phyloP scores from a whole-genome alignment of 2,888 invertebrate species.

The Oasisia sp. region DNA sequence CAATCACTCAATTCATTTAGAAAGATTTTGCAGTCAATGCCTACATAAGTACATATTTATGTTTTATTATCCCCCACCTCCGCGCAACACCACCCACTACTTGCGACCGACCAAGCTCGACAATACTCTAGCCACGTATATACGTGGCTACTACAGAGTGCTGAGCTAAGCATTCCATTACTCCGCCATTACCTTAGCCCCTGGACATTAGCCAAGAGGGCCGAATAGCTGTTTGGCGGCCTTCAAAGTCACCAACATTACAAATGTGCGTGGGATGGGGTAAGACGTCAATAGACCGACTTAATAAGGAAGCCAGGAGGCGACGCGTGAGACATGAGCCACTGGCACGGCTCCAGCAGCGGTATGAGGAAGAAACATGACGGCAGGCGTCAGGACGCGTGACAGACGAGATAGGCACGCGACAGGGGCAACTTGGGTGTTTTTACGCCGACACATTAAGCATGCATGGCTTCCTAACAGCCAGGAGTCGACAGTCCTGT shows the following conservation, averaged over 20 bases:
- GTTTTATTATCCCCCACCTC: too few species aligned
- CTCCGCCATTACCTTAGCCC: too few species aligned
- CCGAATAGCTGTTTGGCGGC: neutral
- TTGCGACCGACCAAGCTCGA: too few species aligned
- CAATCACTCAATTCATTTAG: too few species aligned
- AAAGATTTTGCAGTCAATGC: too few species aligned
- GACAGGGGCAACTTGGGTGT: neutral
- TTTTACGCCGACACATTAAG: neutral
- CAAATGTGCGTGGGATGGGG: neutral
- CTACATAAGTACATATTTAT: too few species aligned
- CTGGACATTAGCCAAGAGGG: neutral
- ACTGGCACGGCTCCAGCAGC: neutral
- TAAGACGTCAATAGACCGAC: neutral
- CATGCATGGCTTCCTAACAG: conserved; percentile 17
- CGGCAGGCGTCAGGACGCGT: neutral
- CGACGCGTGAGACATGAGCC: neutral
- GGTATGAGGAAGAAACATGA: neutral
- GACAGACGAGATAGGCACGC: neutral
- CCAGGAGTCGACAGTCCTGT: neutral
- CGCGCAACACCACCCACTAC: too few species aligned
- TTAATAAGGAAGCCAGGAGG: neutral
- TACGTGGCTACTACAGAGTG: too few species aligned
- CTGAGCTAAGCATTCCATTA: too few species aligned
- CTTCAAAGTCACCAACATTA: neutral
- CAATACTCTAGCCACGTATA: too few species aligned